Base-by-base conservation (phyloP, 2,797 vertebrate genomes). In the Mormyrus hasselquistii region DNA sequence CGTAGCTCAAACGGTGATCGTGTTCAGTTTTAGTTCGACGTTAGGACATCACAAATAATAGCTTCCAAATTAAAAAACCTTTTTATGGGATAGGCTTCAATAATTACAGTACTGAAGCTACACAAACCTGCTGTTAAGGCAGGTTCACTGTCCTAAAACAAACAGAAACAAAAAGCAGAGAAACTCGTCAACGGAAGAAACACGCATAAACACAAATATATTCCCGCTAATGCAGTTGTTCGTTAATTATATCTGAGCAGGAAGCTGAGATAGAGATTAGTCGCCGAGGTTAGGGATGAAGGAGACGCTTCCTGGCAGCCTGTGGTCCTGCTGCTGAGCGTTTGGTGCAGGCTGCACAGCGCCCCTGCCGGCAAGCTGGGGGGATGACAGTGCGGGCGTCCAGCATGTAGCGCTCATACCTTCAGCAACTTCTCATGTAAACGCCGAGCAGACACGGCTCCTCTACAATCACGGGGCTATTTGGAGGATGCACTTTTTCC, bases 301-400 rank as follows among this genome's bases (percentile, higher is more conserved):
- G 73, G 34, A 79, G 73, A 41, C 73, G 38, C 38, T 44, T 79
- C 73, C 73, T 25, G 84, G 62, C 62, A 69, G 62, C 25, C 25
- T 69, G 62, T 69, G 34, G 86, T 65, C 41, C 38, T 52, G 87
- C 84, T 84, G 8, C 57, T 59, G n/a, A 59, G 49, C 3, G 22
- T 87, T 62, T 92, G 88, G 25, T 89, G 52, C 83, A 47, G 73
- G 88, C 87, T 62, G 73, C 73, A 91, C 89, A 92, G 91, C 91
- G 92, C 92, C 92, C 87, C 92, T 87, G 86, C 47, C 50, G 25
- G 86, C 22, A 86, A 49, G 79, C 79, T 76, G 59, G 59, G 57
- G 87, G 53, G 69, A 76, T 83, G 52, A 34, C 86, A 55, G 50
- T 90, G 73, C 73, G 38, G 73, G 16, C 73, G 25, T 38, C 73